phyloP scores from a whole-genome alignment of 2,797 vertebrate genomes.

The Hydrocynus forskahlii region DNA sequence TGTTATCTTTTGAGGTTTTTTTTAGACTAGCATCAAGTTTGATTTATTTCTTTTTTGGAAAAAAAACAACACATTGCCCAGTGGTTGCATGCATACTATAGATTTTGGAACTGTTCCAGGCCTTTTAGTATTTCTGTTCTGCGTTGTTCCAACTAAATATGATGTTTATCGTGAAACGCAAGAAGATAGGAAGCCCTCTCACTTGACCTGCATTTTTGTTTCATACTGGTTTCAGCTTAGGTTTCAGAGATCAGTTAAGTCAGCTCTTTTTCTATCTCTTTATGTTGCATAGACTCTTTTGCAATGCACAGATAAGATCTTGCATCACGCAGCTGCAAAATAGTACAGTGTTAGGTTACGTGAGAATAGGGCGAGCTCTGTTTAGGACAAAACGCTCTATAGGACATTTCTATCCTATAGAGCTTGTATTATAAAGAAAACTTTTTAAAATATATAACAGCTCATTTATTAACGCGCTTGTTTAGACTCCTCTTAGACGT shows the following conservation, averaged over 20 bases:
- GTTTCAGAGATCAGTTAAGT: conserved; percentile 13
- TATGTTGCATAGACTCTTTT: conserved; percentile 25
- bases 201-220: conserved; percentile 25
- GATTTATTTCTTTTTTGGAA: no score
- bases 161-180: background rate
- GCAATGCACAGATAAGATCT: conserved; percentile 42
- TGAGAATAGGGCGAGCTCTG: conserved; percentile 25
- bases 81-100: background rate
- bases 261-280: conserved; percentile 9
- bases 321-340: conserved; percentile 20
- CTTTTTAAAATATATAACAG: background rate
- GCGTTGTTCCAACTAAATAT: background rate
- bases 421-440: background rate
- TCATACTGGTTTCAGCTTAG: conserved; percentile 28
- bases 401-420: conserved; percentile 4
- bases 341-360: background rate
- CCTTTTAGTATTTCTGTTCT: background rate
- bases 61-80: no score
- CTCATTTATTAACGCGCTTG: background rate
- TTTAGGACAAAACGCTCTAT: background rate
- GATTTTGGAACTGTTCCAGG: background rate
- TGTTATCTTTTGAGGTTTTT: background rate
- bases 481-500: background rate
- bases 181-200: background rate
- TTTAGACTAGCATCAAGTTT: no score